A percentile compares a stretch with the other conserved stretches of the same genome.
Evolutionary conservation across 2,888 invertebrate species (phyloP).

Genomic region (Campoletis raptor): DNA sequence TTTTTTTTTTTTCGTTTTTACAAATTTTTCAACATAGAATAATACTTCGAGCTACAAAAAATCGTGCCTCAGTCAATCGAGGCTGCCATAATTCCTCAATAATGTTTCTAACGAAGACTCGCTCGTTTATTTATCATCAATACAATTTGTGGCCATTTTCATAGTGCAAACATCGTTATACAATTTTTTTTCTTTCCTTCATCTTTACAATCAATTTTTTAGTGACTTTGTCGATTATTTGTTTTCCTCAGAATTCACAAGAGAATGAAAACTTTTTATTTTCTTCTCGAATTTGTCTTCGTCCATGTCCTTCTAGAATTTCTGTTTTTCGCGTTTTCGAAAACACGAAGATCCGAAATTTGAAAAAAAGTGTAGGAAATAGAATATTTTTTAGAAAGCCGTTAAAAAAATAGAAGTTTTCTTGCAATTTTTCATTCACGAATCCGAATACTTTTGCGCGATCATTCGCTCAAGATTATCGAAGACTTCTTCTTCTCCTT

Average conservation of each 20-base stretch:
- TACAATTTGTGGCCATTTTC: slow-evolving; percentile 67
- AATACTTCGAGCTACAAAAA: slow-evolving; percentile 68
- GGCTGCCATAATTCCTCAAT: slow-evolving; percentile 39
- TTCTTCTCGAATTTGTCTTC: background rate
- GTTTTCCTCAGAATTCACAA: background rate
- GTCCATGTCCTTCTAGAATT: background rate
- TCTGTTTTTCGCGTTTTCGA: background rate
- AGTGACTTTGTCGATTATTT: slow-evolving; percentile 24
- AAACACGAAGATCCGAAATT: background rate
- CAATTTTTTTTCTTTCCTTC: slow-evolving; percentile 11
- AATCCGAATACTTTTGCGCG: background rate
- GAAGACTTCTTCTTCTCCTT: background rate
- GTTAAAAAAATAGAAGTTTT: slow-evolving; percentile 8
- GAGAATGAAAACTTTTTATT: background rate
- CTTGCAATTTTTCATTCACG: background rate
- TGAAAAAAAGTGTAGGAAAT: background rate
- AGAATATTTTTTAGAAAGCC: background rate
- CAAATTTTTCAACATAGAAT: slow-evolving; percentile 67
- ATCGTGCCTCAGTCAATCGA: slow-evolving; percentile 54
- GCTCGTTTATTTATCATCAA: slow-evolving; percentile 57
- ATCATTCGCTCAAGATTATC: background rate
- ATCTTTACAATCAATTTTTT: slow-evolving; percentile 35
- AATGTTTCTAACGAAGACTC: slow-evolving; percentile 57
- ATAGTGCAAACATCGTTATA: slow-evolving; percentile 58
- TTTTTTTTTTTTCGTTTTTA: slow-evolving; percentile 3